phyloP scores from a whole-genome alignment of 2,888 invertebrate species.

The Apomyelois bistriatella region DNA sequence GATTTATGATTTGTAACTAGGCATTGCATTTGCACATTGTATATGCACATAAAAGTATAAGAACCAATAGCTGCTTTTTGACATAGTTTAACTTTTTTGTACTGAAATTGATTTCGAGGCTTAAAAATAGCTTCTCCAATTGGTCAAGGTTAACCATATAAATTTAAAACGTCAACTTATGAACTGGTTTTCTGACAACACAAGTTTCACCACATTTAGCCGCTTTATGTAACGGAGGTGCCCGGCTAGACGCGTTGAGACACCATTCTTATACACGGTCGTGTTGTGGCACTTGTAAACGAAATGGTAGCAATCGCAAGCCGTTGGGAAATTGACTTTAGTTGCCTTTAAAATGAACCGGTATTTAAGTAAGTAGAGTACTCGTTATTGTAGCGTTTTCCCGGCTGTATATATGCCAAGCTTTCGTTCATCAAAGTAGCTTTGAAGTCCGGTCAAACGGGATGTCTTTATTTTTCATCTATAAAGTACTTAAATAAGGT shows the following conservation, averaged over 20 bases:
- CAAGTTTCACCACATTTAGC: background rate
- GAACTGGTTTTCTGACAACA: constrained; percentile 2
- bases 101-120: background rate
- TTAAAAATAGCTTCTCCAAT: background rate
- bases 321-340: background rate
- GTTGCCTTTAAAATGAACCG: background rate
- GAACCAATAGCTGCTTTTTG: too few relatives aligned
- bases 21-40: too few relatives aligned
- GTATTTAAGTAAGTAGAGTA: background rate
- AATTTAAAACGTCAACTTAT: background rate
- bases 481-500: too few relatives aligned
- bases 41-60: too few relatives aligned
- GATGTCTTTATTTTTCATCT: too few relatives aligned
- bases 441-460: too few relatives aligned
- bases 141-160: background rate
- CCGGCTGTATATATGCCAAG: too few relatives aligned
- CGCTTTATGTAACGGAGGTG: constrained; percentile 4
- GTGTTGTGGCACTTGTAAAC: background rate
- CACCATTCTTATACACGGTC: background rate
- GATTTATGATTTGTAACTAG: too few relatives aligned
- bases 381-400: too few relatives aligned
- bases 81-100: too few relatives aligned
- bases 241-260: constrained; percentile 2
- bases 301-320: background rate
- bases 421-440: too few relatives aligned